Conservation (phyloP, 2,888 invertebrate genomes). For the Parnassius apollo region DNA sequence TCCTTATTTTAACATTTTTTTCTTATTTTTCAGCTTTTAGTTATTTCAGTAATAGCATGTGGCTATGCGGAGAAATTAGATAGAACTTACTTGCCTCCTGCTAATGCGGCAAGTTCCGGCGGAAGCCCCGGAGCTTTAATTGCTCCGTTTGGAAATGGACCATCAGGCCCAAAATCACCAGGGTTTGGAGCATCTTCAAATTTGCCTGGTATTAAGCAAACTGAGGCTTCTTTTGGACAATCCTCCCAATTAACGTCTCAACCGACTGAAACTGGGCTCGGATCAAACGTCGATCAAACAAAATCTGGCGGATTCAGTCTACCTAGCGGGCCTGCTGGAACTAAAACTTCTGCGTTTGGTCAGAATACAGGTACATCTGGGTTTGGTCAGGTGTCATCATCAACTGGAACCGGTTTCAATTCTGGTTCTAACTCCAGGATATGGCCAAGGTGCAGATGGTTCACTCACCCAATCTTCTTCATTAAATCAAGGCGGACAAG, state of each 20-base stretch:
- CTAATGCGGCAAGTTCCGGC: constrained; percentile 62
- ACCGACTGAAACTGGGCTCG: constrained; percentile 12
- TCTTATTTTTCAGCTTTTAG: constrained; percentile 56
- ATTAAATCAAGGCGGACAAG: constrained; percentile 33
- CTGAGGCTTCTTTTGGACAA: not conserved
- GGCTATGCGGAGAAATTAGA: constrained; percentile 71
- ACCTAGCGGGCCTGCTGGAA: constrained; percentile 29
- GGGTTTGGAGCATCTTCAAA: constrained; percentile 14
- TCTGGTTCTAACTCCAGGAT: constrained; percentile 15
- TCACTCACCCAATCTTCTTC: constrained; percentile 21
- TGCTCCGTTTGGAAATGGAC: constrained; percentile 46
- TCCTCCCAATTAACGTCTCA: constrained; percentile 22
- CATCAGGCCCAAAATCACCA: constrained; percentile 9
- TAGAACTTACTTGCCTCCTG: constrained; percentile 70
- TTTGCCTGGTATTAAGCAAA: not conserved
- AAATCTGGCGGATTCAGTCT: constrained; percentile 8
- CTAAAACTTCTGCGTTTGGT: constrained; percentile 26
- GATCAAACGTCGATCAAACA: constrained; percentile 4
- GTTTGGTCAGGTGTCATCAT: constrained; percentile 22
- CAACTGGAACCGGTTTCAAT: constrained; percentile 3
- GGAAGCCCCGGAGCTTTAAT: constrained; percentile 65
- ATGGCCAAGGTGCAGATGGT: constrained; percentile 6
- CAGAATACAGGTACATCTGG: constrained; percentile 12
- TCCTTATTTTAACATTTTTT: not conserved
- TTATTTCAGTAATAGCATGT: constrained; percentile 63